Evolutionary conservation across 1,140 invertebrate species (phyloP), one percentile per base, ranked within the genome.

Genomic region (Temnothorax curvispinosus): DNA sequence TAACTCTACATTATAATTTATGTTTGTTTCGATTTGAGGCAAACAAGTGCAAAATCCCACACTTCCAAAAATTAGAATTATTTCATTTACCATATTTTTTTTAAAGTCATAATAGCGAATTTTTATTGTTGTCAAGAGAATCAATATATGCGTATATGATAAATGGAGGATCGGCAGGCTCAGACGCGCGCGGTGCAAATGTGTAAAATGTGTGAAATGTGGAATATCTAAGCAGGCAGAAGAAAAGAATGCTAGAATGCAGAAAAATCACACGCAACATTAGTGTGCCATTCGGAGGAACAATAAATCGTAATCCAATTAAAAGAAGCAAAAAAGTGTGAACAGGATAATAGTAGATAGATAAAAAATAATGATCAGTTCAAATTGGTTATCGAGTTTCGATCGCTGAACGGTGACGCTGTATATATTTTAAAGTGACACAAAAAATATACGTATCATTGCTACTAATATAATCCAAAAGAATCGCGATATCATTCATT

Each of bases 291-390:
- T 21, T 18, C 7, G 13, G 15, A 35, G 35, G 50, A 27, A 78
- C 74, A 78, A 88, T 64, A 64, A 27, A 41, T 35, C 8, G 64
- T 86, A 88, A 88, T 35, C 56, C 38, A n/a, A 18, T 62, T 58
- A 18, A 86, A 86, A 38, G n/a, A 32, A 41, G 56, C 56, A 76
- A 88, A 86, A 64, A 56, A 27, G 27, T 27, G 27, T n/a, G 35
- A 56, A 87, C 67, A 27, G 35, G 27, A 58, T 41, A 50, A 21
- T 38, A 3, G 38, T 15, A 38, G n/a, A 56, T 4, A 15, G 6
- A 1, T 69, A 0, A 35, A 74, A 56, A 74, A 8, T 56, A 56
- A 56, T 75, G 21, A 6, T 38, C 18, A 75, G 13, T 13, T 21
- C 5, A 35, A 54, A 74, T 41, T 41, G 6, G 0, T 41, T 41